Evolutionary conservation across 2,888 invertebrate species (phyloP), one percentile per base, ranked within the genome.

Genomic region (Cheilosia soror): DNA sequence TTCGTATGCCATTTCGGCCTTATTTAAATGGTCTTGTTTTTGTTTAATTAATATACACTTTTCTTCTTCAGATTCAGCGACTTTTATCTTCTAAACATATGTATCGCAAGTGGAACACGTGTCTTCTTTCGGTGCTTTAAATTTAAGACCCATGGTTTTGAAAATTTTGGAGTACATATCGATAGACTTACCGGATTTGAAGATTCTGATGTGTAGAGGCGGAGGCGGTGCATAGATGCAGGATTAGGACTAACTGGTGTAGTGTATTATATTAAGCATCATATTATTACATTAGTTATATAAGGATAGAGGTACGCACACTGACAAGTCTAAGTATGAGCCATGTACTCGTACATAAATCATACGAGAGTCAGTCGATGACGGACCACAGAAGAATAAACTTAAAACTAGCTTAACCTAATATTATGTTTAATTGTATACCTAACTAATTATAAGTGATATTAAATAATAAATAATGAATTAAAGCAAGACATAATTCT

Each of bases 121-220:
- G 15, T 69, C 57, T 44, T 33, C 20, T 57, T 69, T 69, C 7
- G 65, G 57, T 25, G 65, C 25, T 53, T 57, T 87, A 63, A 87
- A 87, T 57, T 79, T 86, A 31, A 87, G 78, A 29, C 63, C 75
- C 72, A 80, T 77, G 33, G 55, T 76, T 27, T 73, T 63, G 51
- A 85, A 85, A 44, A 85, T 75, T 57, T 78, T 20, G 9, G 62
- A 78, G 47, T 82, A 87, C n/a, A n/a, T 65, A 79, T 78, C 53
- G 79, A 71, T n/a, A 79, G 53, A 44, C 68, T 82, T 60, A 69
- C 60, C 49, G 71, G 71, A 63, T 69, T 66, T 58, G 27, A 15
- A 25, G 37, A n/a, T 77, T 68, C 37, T 49, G 5, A 42, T 33
- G 9, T 53, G 60, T 68, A 83, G 4, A 77, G 31, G 9, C 72